Evolutionary conservation across 1,140 invertebrate species (phyloP), one percentile per base, ranked within the genome.

Genomic region (Apis florea): DNA sequence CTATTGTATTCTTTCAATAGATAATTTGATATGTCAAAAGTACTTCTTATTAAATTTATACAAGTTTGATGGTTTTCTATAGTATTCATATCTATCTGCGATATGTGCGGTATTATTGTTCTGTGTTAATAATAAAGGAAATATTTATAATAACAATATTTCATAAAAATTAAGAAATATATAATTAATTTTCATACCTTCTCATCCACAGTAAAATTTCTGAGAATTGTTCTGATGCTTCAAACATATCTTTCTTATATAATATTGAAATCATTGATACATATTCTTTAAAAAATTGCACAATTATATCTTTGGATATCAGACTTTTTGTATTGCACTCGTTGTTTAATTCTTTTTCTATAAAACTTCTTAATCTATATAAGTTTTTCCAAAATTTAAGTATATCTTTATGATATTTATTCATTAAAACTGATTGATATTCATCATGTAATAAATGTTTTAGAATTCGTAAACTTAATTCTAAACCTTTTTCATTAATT

Each of bases 31-130:
- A 66, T 26, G 13, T 88, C 40, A 31, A 90, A 88, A 21, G 86
- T 87, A 51, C 19, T 73, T 82, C 84, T 87, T 51, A 90, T 64
- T 80, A 90, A 73, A 19, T 83, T 77, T 63, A 67, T 67, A 31
- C 80, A 72, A 21, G 84, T 85, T 15, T 66, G 58, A 51, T 80
- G 31, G 47, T 54, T 64, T 47, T 85, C 63, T 74, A 74, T 26
- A 5, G 15, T 40, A 53, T 84, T 19, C 9, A 51, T 2, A 21
- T 86, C 56, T 3, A 74, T 31, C 0, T 76, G 49, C 1, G 86
- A 84, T 24, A 85, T 68, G 13, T 61, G 63, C 53, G 76, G 72
- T 69, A 90, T 56, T 71, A 90, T 59, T 31, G 40, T 64, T 61
- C 89, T 90, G 24, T 61, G 1, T 58, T 24, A 84, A 85, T 31